Evolutionary conservation across 2,113 vertebrate genomes (phyloP), one percentile per base, ranked within the genome.

Genomic region (Bothrops jararaca): DNA sequence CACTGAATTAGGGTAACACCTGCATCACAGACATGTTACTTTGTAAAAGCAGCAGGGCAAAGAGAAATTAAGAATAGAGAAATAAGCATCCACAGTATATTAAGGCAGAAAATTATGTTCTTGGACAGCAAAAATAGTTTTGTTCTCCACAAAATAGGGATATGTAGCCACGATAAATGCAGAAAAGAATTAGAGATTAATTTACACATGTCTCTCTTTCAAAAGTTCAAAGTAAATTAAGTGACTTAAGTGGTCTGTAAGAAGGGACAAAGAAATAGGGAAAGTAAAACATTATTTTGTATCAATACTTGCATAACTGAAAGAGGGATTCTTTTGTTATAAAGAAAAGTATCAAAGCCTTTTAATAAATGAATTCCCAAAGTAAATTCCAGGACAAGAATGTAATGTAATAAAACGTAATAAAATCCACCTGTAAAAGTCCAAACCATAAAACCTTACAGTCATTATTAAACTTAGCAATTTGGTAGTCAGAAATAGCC

Each of bases 61-160:
- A 48, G 85, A n/a, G 9, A 52, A 24, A 34, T 90, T 69, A 53
- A 86, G 10, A 90, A 53, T 20, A 86, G 89, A 45, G 48, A 34
- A 92, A 74, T 39, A 91, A 85, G 42, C 3, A 57, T 26, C 29
- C 57, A 89, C 1, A 85, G 23, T 7, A 50, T n/a, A 56, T 74
- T 69, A 57, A 69, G 0, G 50, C 13, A 92, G 52, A 29, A 11
- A 91, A 92, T 89, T 58, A 60, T 86, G 60, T 93, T 54, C 86
- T 54, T 69, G 92, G 89, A 91, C 45, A 64, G 86, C 90, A 93
- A 93, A 94, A 96, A 88, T 93, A 93, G 20, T 7, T 88, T 29
- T 60, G 24, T 60, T 69, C 12, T 2, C 13, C 29, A 12, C 4
- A 69, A 69, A 69, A 69, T 6, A 69, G 4, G 74, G 74, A 80